Evolutionary conservation across 2,797 vertebrate genomes (phyloP).

Genomic region (Helarctos malayanus): DNA sequence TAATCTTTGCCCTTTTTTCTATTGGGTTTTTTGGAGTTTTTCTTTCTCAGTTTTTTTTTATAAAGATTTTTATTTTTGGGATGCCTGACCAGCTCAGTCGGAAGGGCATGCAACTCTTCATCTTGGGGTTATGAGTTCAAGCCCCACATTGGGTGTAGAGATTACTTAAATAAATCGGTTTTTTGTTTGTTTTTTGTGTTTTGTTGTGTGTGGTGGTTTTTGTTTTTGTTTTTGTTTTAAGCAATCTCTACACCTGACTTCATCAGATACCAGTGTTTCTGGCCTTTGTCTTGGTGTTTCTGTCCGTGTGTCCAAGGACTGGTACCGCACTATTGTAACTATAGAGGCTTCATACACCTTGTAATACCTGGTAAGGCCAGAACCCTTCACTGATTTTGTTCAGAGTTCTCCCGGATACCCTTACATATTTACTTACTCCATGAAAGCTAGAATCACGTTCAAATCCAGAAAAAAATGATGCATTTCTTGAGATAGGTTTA

Average conservation of each 20-base stretch:
- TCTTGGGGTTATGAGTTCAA: too few species aligned
- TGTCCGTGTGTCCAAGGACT: neutral
- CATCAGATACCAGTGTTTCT: neutral
- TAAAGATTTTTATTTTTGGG: too few species aligned
- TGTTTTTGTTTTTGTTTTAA: too few species aligned
- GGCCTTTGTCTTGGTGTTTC: neutral
- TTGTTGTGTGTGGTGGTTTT: too few species aligned
- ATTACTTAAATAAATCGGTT: too few species aligned
- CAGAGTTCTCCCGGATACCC: neutral
- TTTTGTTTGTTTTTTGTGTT: too few species aligned
- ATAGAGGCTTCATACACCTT: neutral
- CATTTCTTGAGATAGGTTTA: neutral
- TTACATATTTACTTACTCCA: neutral
- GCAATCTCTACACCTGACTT: neutral
- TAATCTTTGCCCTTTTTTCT: neutral
- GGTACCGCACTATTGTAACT: neutral
- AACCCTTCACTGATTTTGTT: neutral
- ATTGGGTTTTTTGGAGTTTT: neutral
- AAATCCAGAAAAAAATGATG: neutral
- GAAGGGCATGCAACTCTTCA: too few species aligned
- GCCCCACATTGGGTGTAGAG: too few species aligned
- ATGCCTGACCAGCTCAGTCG: too few species aligned
- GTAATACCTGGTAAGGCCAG: neutral
- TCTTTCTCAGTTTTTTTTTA: neutral
- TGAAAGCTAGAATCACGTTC: neutral